phyloP scores from a whole-genome alignment of 2,888 invertebrate species.

The Siphonodentalium dalli region DNA sequence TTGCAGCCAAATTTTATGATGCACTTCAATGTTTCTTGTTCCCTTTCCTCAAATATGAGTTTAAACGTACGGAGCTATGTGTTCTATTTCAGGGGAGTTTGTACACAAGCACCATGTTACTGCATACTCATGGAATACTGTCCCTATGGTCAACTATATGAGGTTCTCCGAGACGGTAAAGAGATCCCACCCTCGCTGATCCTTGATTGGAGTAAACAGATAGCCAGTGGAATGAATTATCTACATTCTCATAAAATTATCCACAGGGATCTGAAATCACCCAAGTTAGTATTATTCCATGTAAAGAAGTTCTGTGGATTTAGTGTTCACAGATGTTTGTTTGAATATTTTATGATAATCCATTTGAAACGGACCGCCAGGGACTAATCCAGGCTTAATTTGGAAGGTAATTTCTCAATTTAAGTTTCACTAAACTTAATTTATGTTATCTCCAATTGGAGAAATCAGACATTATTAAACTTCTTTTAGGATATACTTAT shows the following conservation, averaged over 20 bases:
- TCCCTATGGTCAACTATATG: slow-evolving; percentile 91
- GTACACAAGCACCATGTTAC: slow-evolving; percentile 88
- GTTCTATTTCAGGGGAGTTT: slow-evolving; percentile 78
- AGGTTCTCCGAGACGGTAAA: slow-evolving; percentile 84
- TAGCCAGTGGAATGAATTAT: slow-evolving; percentile 95
- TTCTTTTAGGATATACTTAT: too few species aligned
- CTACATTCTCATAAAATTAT: slow-evolving; percentile 95
- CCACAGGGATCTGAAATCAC: slow-evolving; percentile 97
- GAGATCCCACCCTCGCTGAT: slow-evolving; percentile 85
- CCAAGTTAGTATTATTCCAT: slow-evolving; percentile 81
- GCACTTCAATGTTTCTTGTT: too few species aligned
- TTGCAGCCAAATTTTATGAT: too few species aligned
- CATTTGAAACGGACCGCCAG: too few species aligned
- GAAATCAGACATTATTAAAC: too few species aligned
- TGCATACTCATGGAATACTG: slow-evolving; percentile 99
- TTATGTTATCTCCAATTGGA: not conserved
- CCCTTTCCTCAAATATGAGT: too few species aligned
- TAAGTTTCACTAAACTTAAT: not conserved
- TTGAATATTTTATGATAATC: too few species aligned
- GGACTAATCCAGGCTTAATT: too few species aligned
- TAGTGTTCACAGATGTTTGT: too few species aligned
- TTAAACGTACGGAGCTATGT: too few species aligned
- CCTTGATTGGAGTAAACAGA: slow-evolving; percentile 92
- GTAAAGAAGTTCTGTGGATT: too few species aligned
- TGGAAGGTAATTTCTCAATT: too few species aligned